These are phyloP conservation scores for Sylvilagus bachmani DNA, from an alignment of 2,113 vertebrate genomes.

Conservation along the genomic window DNA sequence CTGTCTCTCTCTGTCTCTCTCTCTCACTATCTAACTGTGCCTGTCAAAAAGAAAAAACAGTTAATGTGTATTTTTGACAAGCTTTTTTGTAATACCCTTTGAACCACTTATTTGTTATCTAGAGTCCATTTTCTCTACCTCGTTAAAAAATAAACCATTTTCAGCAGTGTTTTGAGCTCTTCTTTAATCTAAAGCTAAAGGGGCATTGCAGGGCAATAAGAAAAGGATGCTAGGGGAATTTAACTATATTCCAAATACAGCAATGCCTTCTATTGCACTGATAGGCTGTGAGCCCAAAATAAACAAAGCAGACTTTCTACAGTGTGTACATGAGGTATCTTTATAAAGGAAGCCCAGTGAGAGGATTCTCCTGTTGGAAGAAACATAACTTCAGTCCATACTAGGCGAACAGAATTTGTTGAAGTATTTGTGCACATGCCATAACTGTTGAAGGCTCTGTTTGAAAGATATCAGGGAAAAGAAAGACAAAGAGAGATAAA, in stretches of 20 bases:
- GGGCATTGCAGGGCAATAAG: not conserved
- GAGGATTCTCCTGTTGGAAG: constrained; percentile 42
- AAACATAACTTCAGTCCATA: constrained; percentile 34
- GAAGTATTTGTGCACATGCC: not conserved
- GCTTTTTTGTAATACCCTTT: too few relatives aligned
- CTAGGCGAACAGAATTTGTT: constrained; percentile 27
- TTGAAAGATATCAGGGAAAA: constrained; percentile 22
- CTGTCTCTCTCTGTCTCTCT: too few relatives aligned
- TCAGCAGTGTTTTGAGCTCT: not conserved
- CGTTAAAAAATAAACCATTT: not conserved
- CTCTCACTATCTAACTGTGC: too few relatives aligned
- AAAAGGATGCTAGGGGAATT: constrained; percentile 50
- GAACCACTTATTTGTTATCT: not conserved
- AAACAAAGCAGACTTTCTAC: constrained; percentile 45
- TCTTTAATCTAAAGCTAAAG: constrained; percentile 10
- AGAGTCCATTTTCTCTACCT: constrained; percentile 27
- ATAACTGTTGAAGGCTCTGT: not conserved
- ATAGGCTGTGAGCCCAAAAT: constrained; percentile 7
- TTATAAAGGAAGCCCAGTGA: not conserved
- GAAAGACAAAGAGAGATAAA: not conserved
- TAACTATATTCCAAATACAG: not conserved
- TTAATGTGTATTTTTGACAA: too few relatives aligned
- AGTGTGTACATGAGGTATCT: not conserved
- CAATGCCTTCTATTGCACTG: not conserved
- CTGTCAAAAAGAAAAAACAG: too few relatives aligned